Base-by-base conservation (phyloP, 1,140 invertebrate genomes). In the Spodoptera litura region DNA sequence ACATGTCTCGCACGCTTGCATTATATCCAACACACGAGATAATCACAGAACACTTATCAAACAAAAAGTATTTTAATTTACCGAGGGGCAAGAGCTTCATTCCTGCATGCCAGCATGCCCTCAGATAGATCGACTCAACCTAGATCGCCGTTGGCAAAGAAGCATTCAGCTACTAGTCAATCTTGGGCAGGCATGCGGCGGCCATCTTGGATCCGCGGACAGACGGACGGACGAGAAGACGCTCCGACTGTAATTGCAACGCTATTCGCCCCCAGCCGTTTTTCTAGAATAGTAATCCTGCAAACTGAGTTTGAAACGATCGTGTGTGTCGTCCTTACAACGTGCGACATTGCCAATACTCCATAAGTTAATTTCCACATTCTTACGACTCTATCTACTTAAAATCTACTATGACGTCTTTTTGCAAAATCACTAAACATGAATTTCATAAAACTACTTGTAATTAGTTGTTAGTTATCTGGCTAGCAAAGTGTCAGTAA, bases 101-200 rank as follows among this genome's bases (percentile, higher is more conserved):
- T 91, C 87, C 85, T 85, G 80, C 84, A 84, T 87, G 85, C 84
- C 87, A 82, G 80, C 81, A 84, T 86, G 80, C 83, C 83, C 80
- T 85, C 82, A 87, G 86, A 89, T 90, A 89, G 86, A 89, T 89
- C 85, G 87, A 72, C 84, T 83, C 72, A 85, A 79, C 83, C 88
- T 85, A 86, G 84, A 90, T 89, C 86, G 92, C 92, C 92, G 83
- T 86, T 86, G 91, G 92, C 91, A 76, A 89, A 87, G 81, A 82
- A 87, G 80, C 84, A 90, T 86, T 88, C 89, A 88, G 91, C 91
- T 93, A 92, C 91, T 89, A 94, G 92, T 94, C 91, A 93, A 94
- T 92, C 92, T 93, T 89, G 88, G 81, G 81, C 80, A 88, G 91
- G 91, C 90, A 93, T 90, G 91, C 87, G 87, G 83, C 91, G 82